Evolutionary conservation across 2,113 vertebrate species (phyloP).

Genomic region (Agelaius tricolor): DNA sequence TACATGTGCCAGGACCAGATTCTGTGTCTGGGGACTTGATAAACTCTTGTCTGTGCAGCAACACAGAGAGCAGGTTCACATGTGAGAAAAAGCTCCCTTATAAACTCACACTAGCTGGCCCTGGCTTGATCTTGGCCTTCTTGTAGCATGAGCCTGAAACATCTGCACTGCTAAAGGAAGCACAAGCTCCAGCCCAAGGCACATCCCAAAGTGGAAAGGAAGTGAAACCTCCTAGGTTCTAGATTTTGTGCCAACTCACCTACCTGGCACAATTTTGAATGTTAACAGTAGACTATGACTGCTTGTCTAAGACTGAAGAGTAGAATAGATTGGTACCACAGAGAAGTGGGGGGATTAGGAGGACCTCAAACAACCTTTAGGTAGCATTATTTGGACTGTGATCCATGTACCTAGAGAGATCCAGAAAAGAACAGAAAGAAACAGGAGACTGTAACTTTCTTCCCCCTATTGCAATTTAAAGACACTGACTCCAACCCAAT

Average conservation of each 20-base stretch:
- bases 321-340: not conserved
- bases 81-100: not conserved
- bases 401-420: not conserved
- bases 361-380: not conserved
- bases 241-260: not conserved
- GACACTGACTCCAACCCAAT: not conserved
- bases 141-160: not conserved
- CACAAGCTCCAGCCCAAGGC: not conserved
- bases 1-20: not conserved
- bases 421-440: not conserved
- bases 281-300: not conserved
- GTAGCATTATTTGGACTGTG: not conserved
- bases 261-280: not conserved
- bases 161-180: not conserved
- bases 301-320: not conserved
- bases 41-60: not conserved
- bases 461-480: not conserved
- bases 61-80: not conserved
- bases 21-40: not conserved
- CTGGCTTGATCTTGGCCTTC: not conserved
- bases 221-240: not conserved
- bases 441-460: not conserved
- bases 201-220: not conserved
- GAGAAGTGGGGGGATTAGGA: not conserved
- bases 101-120: not conserved